phyloP scores from a whole-genome alignment of 2,797 vertebrate species.

The Girardinus metallicus region DNA sequence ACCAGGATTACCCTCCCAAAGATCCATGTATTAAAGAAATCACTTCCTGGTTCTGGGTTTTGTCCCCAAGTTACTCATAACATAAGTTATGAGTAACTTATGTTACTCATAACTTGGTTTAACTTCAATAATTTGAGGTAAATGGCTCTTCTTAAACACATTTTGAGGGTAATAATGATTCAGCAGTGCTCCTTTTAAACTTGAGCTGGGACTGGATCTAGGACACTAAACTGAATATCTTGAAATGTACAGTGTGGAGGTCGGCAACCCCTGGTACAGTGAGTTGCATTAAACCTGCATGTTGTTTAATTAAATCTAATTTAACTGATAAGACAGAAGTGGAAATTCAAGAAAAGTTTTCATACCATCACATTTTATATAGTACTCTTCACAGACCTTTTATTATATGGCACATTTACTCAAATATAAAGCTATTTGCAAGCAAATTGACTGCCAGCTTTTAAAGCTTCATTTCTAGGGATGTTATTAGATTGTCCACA shows the following conservation, averaged over 20 bases:
- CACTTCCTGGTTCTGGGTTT: not conserved
- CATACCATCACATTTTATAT: not conserved
- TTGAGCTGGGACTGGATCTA: not conserved
- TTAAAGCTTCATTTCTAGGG: not conserved
- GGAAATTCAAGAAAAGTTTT: not conserved
- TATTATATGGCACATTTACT: not conserved
- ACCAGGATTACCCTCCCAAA: not conserved
- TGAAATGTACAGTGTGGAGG: not conserved
- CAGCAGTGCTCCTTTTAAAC: not conserved
- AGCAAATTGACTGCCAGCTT: not conserved
- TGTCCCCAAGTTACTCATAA: too few relatives aligned
- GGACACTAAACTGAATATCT: not conserved
- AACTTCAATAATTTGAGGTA: not conserved
- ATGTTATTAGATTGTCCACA: not conserved
- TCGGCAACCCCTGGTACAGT: too few relatives aligned
- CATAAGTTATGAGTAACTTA: too few relatives aligned
- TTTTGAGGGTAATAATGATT: not conserved
- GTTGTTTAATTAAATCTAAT: not conserved
- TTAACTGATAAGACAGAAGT: not conserved
- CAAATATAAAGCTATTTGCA: not conserved
- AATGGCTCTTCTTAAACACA: not conserved
- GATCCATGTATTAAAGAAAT: not conserved
- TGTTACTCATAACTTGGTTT: not conserved
- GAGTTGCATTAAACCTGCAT: not conserved
- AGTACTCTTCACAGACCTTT: not conserved